Percentiles rank a stretch among this genome's conserved stretches.
Conservation (phyloP, 2,888 invertebrate species). For the Pecten maximus region DNA sequence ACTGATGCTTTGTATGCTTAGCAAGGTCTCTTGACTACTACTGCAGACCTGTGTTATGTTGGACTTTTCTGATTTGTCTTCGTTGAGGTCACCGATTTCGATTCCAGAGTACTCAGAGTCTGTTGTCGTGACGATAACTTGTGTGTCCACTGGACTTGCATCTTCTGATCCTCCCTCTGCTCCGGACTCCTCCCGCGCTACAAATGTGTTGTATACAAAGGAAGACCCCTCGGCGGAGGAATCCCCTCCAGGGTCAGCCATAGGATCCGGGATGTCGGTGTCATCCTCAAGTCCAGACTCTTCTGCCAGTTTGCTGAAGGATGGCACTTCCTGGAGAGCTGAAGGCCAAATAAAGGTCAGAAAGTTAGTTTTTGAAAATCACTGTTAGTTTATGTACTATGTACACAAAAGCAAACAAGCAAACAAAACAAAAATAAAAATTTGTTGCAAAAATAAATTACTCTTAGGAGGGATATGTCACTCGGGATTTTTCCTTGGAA, state of each 20-base stretch:
- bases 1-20: slow-evolving; percentile 76
- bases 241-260: slow-evolving; percentile 41
- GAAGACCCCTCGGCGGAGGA: not conserved
- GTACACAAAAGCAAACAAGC: not conserved
- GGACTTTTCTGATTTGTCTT: slow-evolving; percentile 76
- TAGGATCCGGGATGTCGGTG: slow-evolving; percentile 69
- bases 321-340: slow-evolving; percentile 63
- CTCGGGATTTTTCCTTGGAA: too few species aligned
- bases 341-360: not conserved
- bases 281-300: slow-evolving; percentile 81
- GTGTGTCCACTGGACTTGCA: slow-evolving; percentile 51
- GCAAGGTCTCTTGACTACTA: slow-evolving; percentile 78
- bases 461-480: too few species aligned
- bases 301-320: slow-evolving; percentile 65
- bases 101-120: slow-evolving; percentile 79
- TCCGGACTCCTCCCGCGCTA: not conserved
- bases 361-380: not conserved
- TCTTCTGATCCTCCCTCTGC: slow-evolving; percentile 38
- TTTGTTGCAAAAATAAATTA: not conserved
- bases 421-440: not conserved
- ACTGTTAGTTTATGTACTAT: not conserved
- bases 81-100: slow-evolving; percentile 78
- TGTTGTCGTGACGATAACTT: slow-evolving; percentile 67
- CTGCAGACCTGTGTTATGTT: slow-evolving; percentile 71
- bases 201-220: not conserved